These are phyloP conservation scores for Piaya cayana DNA, from an alignment of 2,113 vertebrate species.

Conservation along the genomic window DNA sequence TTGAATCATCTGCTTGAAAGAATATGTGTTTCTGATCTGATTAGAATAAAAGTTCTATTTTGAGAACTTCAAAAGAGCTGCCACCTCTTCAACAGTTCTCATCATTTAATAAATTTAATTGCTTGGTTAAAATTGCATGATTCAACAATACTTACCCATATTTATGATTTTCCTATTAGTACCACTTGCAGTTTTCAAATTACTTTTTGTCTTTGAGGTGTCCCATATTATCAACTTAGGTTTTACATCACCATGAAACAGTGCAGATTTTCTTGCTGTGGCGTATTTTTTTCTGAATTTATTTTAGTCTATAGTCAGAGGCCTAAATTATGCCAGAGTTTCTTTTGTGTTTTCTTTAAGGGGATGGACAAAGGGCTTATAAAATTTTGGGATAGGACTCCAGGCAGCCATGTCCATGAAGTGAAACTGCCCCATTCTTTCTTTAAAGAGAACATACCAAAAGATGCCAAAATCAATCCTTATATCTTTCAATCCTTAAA, in stretches of 20 bases:
- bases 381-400: neutral
- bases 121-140: constrained; percentile 16
- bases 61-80: neutral
- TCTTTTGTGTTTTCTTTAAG: neutral
- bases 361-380: neutral
- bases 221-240: neutral
- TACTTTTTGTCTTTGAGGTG: neutral
- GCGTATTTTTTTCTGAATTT: neutral
- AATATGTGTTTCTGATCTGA: neutral
- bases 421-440: neutral
- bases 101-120: constrained; percentile 8
- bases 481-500: neutral
- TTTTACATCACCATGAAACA: neutral
- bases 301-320: neutral
- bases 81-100: constrained; percentile 1
- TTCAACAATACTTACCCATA: constrained; percentile 25
- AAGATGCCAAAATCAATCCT: neutral
- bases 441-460: neutral
- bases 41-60: constrained; percentile 7
- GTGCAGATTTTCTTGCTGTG: neutral
- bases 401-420: neutral
- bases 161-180: constrained; percentile 23
- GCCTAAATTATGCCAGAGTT: neutral
- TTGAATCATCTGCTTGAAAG: neutral
- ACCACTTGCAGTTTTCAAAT: neutral